Conservation (phyloP, 2,113 vertebrate genomes). For the Platanista minor region DNA sequence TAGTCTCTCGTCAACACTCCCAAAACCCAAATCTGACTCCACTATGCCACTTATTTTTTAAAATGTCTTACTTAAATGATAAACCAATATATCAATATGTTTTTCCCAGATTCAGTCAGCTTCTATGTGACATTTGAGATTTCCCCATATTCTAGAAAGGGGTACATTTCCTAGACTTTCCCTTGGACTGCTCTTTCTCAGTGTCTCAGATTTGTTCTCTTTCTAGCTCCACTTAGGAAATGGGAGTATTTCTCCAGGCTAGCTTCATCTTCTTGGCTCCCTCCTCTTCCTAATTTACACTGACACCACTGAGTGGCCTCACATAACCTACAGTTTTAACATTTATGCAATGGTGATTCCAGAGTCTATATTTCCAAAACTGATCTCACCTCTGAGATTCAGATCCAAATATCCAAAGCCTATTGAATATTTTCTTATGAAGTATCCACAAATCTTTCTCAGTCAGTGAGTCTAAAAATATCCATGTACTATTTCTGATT, state of each 20-base stretch:
- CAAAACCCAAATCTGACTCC: background rate
- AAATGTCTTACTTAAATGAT: background rate
- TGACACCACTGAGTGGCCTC: rapidly evolving
- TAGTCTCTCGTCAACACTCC: background rate
- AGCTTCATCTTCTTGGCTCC: background rate
- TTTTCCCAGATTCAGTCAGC: background rate
- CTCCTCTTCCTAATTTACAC: background rate
- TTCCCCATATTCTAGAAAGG: background rate
- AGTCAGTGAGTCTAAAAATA: background rate
- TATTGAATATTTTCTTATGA: background rate
- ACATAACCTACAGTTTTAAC: background rate
- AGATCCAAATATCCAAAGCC: background rate
- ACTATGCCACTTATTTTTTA: background rate
- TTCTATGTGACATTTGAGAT: background rate
- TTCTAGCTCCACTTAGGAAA: background rate
- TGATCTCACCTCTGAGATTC: background rate
- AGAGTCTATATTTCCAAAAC: background rate
- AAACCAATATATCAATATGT: background rate
- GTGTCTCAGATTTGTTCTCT: background rate
- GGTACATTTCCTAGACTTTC: background rate
- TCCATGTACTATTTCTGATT: background rate
- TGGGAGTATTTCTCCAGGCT: background rate
- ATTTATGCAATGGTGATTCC: background rate
- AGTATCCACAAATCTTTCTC: background rate
- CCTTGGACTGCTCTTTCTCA: background rate